Percentiles rank a stretch among this genome's conserved stretches.
Conservation (phyloP, 2,888 invertebrate species). For the Drosophila kambysellisi region DNA sequence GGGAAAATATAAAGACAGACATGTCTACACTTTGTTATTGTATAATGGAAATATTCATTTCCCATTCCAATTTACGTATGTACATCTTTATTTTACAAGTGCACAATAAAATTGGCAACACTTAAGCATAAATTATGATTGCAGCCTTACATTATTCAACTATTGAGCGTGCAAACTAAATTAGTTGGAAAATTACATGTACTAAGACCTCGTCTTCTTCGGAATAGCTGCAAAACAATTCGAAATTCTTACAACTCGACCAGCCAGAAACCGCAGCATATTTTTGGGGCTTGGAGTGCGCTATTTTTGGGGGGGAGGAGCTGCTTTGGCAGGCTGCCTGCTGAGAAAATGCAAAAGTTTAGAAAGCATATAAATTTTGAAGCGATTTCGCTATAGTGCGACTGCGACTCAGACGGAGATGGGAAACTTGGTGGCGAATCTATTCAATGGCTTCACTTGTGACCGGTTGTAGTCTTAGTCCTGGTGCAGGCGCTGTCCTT, state of each 20-base stretch:
- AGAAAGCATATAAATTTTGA: slow-evolving; percentile 60
- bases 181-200: slow-evolving; percentile 73
- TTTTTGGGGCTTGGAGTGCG: background rate
- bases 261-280: slow-evolving; percentile 18
- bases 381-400: slow-evolving; percentile 26
- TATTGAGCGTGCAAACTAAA: slow-evolving; percentile 71
- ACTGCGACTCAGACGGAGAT: slow-evolving; percentile 2
- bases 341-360: slow-evolving; percentile 27
- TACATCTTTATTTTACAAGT: background rate
- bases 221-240: slow-evolving; percentile 23
- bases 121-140: slow-evolving; percentile 42
- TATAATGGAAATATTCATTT: background rate
- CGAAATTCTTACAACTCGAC: slow-evolving; percentile 20
- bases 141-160: slow-evolving; percentile 56
- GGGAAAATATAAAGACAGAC: background rate
- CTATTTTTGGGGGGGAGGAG: background rate
- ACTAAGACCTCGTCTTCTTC: slow-evolving; percentile 7
- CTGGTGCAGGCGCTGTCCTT: slow-evolving; percentile 44
- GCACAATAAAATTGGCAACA: slow-evolving; percentile 15
- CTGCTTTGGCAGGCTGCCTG: background rate
- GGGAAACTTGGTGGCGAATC: slow-evolving; percentile 25
- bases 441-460: slow-evolving; percentile 40
- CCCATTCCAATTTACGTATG: background rate
- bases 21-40: background rate
- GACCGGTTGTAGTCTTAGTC: background rate